Base-by-base conservation (phyloP, 1,140 invertebrate genomes). In the Druon quercuslanigerum region DNA sequence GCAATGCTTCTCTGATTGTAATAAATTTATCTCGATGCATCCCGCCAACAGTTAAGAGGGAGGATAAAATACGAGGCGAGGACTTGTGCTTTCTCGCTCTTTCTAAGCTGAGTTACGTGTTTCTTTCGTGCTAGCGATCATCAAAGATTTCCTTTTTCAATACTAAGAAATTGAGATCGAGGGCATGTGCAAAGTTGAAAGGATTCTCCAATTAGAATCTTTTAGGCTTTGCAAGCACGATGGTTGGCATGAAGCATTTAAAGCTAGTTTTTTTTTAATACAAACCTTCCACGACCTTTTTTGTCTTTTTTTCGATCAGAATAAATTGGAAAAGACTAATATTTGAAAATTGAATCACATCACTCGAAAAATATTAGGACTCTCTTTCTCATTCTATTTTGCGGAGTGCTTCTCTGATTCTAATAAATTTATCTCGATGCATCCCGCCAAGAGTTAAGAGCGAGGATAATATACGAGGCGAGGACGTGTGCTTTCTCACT, bases 1-100 rank as follows among this genome's bases (percentile, higher is more conserved):
- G 72, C 81, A 82, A 82, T 80, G 81, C 51, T 72, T 84, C 83
- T 83, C 84, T 76, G 75, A 73, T 60, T 72, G 74, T 79, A 74
- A 74, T 75, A 75, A 72, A 71, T 20, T 16, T 46, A 33, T 14
- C 6, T n/a, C 17, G n/a, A 74, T 19, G 66, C 14, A n/a, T 51
- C 73, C 71, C 71, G 12, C n/a, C 50, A 19, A 51, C 51, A 50
- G 25, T 16, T 51, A 73, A 54, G 50, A 72, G 13, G 17, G 5
- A 54, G n/a, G n/a, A 54, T 17, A 19, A 17, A 9, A 19, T 54
- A 57, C 25, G 17, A 40, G 25, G 3, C 20, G 60, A 66, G 14
- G 1, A 66, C 16, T 66, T 66, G 25, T 40, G 25, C 40, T 66
- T 66, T 66, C 60, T 40, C 25, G 60, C 60, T 66, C 25, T 33